Evolutionary conservation across 2,888 invertebrate genomes (phyloP), one percentile per base, ranked within the genome.

Genomic region (Drepanosiphum platanoidis): DNA sequence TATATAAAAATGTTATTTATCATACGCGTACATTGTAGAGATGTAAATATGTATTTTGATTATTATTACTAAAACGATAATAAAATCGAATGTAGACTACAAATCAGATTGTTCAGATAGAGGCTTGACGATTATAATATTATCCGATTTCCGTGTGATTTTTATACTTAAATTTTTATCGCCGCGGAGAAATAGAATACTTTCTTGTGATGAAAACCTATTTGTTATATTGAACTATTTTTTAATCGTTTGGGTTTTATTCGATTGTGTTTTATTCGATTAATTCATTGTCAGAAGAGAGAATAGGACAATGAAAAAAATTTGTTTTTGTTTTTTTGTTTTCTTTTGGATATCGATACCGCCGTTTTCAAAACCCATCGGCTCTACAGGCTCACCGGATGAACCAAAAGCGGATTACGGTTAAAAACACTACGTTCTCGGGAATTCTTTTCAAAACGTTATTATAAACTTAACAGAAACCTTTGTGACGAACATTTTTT

Each of bases 361-460:
- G 5, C 5, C 30, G 42, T 79, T 66, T n/a, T 32, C 32, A 7
- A 79, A 79, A 42, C 42, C 66, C n/a, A n/a, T 2, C 22, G 61
- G 66, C 66, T 79, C n/a, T 32, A n/a, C n/a, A n/a, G 78, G 3
- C 66, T 79, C n/a, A 46, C 32, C n/a, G 66, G 46, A 79, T 66
- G 15, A 79, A 46, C 32, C n/a, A 5, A 66, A 68, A 66, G 7
- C 79, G 32, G 46, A 66, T 78, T 79, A 68, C 4, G 18, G 13
- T 27, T 64, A 2, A 42, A 11, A 13, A 32, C 32, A 32, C 13
- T 34, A 3, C 13, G 13, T 66, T 32, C 2, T 3, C 0, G 0
- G 1, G n/a, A 66, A 42, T 66, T 46, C 66, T 79, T 68, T 68
- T 79, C 30, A 42, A 22, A 78, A 64, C 22, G 22, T 78, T 66